These are phyloP conservation scores for Meandrina meandrites DNA, from an alignment of 92 coral and sea anemone genomes.

Conservation along the genomic window DNA sequence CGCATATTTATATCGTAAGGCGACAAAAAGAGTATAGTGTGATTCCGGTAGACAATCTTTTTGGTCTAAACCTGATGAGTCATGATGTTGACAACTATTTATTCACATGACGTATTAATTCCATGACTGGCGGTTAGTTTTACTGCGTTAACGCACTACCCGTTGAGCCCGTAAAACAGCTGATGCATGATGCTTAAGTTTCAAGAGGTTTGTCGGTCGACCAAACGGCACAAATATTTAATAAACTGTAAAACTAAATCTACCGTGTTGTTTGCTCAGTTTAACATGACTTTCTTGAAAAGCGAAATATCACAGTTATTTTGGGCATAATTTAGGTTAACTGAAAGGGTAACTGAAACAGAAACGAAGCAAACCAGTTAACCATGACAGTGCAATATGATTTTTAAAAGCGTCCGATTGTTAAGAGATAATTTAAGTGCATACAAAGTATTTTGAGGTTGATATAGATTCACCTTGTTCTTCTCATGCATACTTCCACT, in stretches of 20 bases:
- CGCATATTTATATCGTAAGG: no score
- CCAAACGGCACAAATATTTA: neutral
- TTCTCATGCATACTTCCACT: neutral
- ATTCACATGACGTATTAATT: neutral
- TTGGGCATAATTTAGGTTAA: neutral
- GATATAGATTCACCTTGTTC: neutral
- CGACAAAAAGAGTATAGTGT: no score
- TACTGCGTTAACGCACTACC: neutral
- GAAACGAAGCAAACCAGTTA: neutral
- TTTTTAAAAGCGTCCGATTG: conserved; percentile 1
- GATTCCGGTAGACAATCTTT: no score
- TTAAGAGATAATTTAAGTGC: conserved; percentile 10
- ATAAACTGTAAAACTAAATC: neutral
- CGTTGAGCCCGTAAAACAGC: neutral
- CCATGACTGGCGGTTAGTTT: neutral
- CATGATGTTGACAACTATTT: neutral
- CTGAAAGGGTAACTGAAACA: neutral
- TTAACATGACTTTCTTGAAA: neutral
- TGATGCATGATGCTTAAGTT: neutral
- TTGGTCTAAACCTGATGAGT: neutral
- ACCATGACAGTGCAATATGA: conserved; percentile 6
- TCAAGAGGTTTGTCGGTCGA: neutral
- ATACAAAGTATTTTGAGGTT: neutral
- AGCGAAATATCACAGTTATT: neutral
- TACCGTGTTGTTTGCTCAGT: neutral